These are phyloP conservation scores for Phragmatobia fuliginosa DNA, from an alignment of 2,888 invertebrate species.

Conservation along the genomic window DNA sequence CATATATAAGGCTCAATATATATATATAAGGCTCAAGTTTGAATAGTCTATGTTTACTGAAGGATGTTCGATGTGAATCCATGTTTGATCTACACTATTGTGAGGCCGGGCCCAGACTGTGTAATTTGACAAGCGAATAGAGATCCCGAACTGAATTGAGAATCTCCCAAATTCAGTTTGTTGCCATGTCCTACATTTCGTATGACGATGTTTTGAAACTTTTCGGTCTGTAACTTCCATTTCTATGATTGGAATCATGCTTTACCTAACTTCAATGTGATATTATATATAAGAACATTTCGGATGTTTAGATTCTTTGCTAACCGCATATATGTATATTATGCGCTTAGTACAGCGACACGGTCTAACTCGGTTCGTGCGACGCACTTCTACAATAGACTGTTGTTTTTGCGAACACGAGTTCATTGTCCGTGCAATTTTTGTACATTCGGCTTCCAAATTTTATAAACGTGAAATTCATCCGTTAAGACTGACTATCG, in stretches of 20 bases:
- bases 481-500: slow-evolving; percentile 29
- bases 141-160: slow-evolving; percentile 6
- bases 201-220: slow-evolving; percentile 8
- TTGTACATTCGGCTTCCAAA: slow-evolving; percentile 67
- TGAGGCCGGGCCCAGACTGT: slow-evolving; percentile 52
- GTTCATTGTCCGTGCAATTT: slow-evolving; percentile 75
- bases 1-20: too few species aligned
- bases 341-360: slow-evolving; percentile 51
- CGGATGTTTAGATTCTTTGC: background rate
- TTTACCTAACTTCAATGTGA: background rate
- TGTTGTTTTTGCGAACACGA: slow-evolving; percentile 69
- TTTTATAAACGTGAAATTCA: slow-evolving; percentile 49
- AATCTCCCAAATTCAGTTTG: slow-evolving; percentile 9
- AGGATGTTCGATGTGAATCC: slow-evolving; percentile 69
- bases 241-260: background rate
- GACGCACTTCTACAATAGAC: slow-evolving; percentile 75
- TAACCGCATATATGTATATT: slow-evolving; percentile 26
- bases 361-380: slow-evolving; percentile 55
- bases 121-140: slow-evolving; percentile 48
- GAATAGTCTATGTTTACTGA: slow-evolving; percentile 67
- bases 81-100: slow-evolving; percentile 73
- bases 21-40: slow-evolving; percentile 56
- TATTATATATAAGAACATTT: background rate
- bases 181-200: slow-evolving; percentile 12
- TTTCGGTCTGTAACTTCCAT: too few species aligned